These are phyloP conservation scores for Pegoplata infirma DNA, from an alignment of 2,888 invertebrate species.

Conservation along the genomic window DNA sequence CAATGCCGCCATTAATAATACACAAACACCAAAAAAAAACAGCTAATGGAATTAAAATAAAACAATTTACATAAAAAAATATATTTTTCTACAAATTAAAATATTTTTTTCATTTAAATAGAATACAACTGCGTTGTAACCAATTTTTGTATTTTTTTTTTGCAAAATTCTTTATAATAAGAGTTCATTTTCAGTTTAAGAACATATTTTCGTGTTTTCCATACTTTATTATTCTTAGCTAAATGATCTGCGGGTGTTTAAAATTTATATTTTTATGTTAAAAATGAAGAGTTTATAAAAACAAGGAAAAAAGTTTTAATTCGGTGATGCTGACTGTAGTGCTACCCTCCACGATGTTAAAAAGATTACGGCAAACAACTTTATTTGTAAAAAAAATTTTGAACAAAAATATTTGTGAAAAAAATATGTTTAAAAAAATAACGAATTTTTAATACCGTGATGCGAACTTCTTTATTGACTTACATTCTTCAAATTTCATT, in stretches of 20 bases:
- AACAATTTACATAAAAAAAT: background rate
- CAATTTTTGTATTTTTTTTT: background rate
- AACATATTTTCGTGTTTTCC: slow-evolving; percentile 42
- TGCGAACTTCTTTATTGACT: too few relatives aligned
- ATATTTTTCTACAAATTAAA: slow-evolving; percentile 27
- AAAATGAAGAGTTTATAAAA: background rate
- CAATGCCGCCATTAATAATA: slow-evolving; percentile 21
- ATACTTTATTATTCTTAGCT: slow-evolving; percentile 17
- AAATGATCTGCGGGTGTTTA: slow-evolving; percentile 43
- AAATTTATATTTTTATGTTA: slow-evolving; percentile 39
- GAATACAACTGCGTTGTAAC: background rate
- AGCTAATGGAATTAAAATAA: slow-evolving; percentile 32
- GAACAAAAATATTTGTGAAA: too few relatives aligned
- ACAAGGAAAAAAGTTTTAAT: too few relatives aligned
- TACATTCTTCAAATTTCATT: too few relatives aligned
- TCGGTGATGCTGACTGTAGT: too few relatives aligned
- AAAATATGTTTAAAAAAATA: too few relatives aligned
- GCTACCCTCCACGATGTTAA: too few relatives aligned
- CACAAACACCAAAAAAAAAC: slow-evolving; percentile 10
- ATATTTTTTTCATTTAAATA: slow-evolving; percentile 4
- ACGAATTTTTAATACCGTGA: too few relatives aligned
- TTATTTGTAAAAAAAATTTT: too few relatives aligned
- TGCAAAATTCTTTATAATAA: background rate
- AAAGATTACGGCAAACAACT: too few relatives aligned
- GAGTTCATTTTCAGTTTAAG: slow-evolving; percentile 26